Evolutionary conservation across 2,797 vertebrate species (phyloP).

Genomic region (Sebastes trivittatus): DNA sequence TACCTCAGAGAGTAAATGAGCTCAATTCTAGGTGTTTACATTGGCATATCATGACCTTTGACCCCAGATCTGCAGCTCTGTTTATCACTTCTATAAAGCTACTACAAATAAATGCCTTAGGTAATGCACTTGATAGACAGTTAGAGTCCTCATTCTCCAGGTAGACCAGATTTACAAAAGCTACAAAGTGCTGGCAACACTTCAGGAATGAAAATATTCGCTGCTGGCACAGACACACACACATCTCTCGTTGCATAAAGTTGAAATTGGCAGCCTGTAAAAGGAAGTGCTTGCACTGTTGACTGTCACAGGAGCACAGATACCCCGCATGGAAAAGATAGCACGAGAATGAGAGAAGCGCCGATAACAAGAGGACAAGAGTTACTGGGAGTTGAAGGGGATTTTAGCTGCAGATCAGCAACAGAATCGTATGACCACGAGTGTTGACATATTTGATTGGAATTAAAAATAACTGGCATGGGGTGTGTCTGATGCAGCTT

Average conservation of each 20-base stretch:
- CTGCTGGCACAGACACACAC: not conserved
- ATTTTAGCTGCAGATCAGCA: conserved; percentile 26
- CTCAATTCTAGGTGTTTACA: conserved; percentile 14
- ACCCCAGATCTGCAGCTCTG: conserved; percentile 12
- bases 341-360: conserved; percentile 43
- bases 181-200: conserved; percentile 30
- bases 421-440: conserved; percentile 16
- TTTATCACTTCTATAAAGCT: not conserved
- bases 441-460: conserved; percentile 29
- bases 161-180: conserved; percentile 22
- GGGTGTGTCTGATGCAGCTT: conserved; percentile 15
- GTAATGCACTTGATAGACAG: conserved; percentile 17
- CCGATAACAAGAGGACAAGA: conserved; percentile 45
- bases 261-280: conserved; percentile 35
- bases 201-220: conserved; percentile 28
- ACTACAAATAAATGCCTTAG: conserved; percentile 19
- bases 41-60: conserved; percentile 17
- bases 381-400: not conserved
- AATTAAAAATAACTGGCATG: conserved; percentile 22
- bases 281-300: conserved; percentile 49
- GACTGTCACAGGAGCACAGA: conserved; percentile 46
- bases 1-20: conserved; percentile 6
- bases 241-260: conserved; percentile 31
- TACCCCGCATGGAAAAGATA: conserved; percentile 30
- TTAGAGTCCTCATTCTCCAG: conserved; percentile 30